Conservation (phyloP, 2,888 invertebrate species). For the Habroteleia sp. region DNA sequence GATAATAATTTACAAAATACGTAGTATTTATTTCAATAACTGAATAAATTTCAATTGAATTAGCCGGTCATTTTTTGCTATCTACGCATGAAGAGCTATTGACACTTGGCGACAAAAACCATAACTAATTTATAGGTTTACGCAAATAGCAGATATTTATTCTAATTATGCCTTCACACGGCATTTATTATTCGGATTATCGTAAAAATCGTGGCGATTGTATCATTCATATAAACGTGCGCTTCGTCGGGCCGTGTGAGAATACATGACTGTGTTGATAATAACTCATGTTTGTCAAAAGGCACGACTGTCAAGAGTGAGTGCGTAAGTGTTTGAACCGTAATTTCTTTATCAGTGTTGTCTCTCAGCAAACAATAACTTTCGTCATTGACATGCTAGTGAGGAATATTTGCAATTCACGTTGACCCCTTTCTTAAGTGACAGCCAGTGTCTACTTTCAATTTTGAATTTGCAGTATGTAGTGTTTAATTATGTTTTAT, state of each 20-base stretch:
- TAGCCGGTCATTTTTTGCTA: too few species aligned
- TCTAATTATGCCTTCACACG: slow-evolving; percentile 21
- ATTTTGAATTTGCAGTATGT: slow-evolving; percentile 31
- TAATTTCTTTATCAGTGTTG: slow-evolving; percentile 55
- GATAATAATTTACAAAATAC: too few species aligned
- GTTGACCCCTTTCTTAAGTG: slow-evolving; percentile 21
- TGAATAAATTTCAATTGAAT: slow-evolving; percentile 1
- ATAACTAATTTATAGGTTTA: slow-evolving; percentile 35
- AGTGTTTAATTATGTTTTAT: slow-evolving; percentile 1
- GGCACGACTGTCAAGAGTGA: slow-evolving; percentile 62
- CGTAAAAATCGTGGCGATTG: slow-evolving; percentile 48
- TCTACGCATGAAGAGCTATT: too few species aligned
- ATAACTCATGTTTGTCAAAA: slow-evolving; percentile 57
- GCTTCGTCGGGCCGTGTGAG: slow-evolving; percentile 28
- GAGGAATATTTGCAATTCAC: slow-evolving; percentile 37
- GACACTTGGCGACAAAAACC: slow-evolving; percentile 16
- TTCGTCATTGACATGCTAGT: slow-evolving; percentile 52
- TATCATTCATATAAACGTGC: slow-evolving; percentile 41
- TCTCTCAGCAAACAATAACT: slow-evolving; percentile 47
- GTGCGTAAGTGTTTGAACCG: slow-evolving; percentile 55
- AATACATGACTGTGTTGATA: slow-evolving; percentile 42
- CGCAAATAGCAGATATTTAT: slow-evolving; percentile 30
- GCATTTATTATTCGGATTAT: slow-evolving; percentile 44
- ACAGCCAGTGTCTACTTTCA: slow-evolving; percentile 19
- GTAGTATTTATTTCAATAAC: not conserved